Evolutionary conservation across 2,797 vertebrate species (phyloP).

Genomic region (Podargus strigoides): DNA sequence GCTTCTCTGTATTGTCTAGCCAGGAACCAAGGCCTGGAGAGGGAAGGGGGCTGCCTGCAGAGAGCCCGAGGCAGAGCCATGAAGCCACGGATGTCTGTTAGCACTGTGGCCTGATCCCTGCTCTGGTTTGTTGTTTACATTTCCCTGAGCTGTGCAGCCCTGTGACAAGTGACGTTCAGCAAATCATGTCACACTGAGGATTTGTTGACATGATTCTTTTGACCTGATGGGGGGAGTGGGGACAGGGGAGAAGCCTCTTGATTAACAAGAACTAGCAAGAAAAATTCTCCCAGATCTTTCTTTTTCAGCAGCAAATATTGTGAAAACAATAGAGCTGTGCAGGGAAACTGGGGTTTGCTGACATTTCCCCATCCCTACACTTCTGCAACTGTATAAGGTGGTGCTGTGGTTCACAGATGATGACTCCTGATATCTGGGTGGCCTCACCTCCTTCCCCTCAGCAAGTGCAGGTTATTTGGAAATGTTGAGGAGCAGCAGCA

Average conservation of each 20-base stretch:
- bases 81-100: rapidly evolving
- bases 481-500: not conserved
- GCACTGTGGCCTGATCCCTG: rapidly evolving
- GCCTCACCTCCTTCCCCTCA: not conserved
- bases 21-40: not conserved
- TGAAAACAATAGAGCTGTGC: rapidly evolving
- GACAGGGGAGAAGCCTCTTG: not conserved
- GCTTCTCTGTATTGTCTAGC: not conserved
- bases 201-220: not conserved
- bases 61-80: not conserved
- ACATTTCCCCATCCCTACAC: rapidly evolving
- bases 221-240: not conserved
- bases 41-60: not conserved
- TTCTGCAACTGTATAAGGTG: not conserved
- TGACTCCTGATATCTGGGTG: not conserved
- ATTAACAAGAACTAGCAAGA: not conserved
- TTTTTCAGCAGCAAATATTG: not conserved
- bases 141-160: not conserved
- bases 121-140: rapidly evolving
- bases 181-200: not conserved
- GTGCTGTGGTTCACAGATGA: not conserved
- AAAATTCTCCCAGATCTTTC: not conserved
- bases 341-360: not conserved
- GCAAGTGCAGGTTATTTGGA: not conserved
- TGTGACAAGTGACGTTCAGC: not conserved